Evolutionary conservation across 2,888 invertebrate species (phyloP).

Genomic region (Amaurobius ferox): DNA sequence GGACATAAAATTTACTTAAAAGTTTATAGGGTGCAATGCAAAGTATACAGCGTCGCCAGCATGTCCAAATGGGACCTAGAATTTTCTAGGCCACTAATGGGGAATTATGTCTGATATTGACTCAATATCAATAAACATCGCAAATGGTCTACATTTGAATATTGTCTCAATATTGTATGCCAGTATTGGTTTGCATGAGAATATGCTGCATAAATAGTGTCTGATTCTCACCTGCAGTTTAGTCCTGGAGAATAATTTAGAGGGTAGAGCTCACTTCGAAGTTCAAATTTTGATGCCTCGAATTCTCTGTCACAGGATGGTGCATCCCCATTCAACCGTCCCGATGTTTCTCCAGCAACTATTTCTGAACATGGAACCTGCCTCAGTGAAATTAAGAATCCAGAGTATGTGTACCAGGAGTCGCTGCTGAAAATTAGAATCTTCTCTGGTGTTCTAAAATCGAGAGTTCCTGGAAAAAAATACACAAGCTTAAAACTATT

Average conservation of each 20-base stretch:
- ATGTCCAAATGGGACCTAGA: too few relatives aligned
- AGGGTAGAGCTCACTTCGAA: conserved; percentile 73
- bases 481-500: too few relatives aligned
- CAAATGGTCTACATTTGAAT: too few relatives aligned
- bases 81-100: too few relatives aligned
- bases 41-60: too few relatives aligned
- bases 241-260: conserved; percentile 55
- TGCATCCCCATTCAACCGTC: conserved; percentile 16
- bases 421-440: conserved; percentile 72
- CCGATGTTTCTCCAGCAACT: neutral
- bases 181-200: too few relatives aligned
- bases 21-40: too few relatives aligned
- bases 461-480: conserved; percentile 41
- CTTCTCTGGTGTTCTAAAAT: conserved; percentile 73
- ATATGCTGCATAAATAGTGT: too few relatives aligned
- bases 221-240: conserved; percentile 59
- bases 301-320: conserved; percentile 62
- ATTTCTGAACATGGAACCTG: conserved; percentile 73
- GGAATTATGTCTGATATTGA: too few relatives aligned
- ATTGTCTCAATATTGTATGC: too few relatives aligned
- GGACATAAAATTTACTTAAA: too few relatives aligned
- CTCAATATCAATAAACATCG: too few relatives aligned
- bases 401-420: conserved; percentile 69
- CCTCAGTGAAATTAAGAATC: conserved; percentile 73
- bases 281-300: conserved; percentile 68